Evolutionary conservation across 2,113 vertebrate genomes (phyloP).

Genomic region (Aldabrachelys gigantea): DNA sequence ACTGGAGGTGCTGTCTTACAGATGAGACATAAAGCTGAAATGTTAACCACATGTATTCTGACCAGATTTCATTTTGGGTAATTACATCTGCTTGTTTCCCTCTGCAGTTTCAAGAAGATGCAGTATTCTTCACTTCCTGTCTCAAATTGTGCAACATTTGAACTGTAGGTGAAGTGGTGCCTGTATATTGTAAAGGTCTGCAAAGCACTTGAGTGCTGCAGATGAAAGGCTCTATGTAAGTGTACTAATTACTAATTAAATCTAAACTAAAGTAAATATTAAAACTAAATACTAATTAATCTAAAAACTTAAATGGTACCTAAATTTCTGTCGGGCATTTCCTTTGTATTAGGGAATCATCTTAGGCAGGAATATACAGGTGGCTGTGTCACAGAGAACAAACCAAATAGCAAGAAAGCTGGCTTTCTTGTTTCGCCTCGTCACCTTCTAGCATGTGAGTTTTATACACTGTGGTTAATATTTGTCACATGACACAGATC

Average conservation of each 20-base stretch:
- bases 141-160: background rate
- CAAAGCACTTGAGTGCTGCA: background rate
- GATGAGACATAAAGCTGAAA: background rate
- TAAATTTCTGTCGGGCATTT: constrained; percentile 56
- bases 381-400: constrained; percentile 26
- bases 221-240: background rate
- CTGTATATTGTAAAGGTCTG: background rate
- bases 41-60: background rate
- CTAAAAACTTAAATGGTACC: constrained; percentile 36
- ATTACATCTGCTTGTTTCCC: background rate
- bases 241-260: background rate
- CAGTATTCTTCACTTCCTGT: background rate
- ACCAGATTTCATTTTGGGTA: background rate
- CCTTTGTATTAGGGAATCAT: constrained; percentile 43
- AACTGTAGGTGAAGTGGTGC: background rate
- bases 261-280: too few species aligned
- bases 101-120: background rate
- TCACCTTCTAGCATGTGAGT: background rate
- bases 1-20: background rate
- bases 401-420: constrained; percentile 36
- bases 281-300: background rate
- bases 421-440: constrained; percentile 6
- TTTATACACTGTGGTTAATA: background rate
- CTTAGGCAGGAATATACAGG: constrained; percentile 24
- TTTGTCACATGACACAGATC: background rate